A percentile compares a stretch with the other conserved stretches of the same genome.
Evolutionary conservation across 2,113 vertebrate species (phyloP).

Genomic region (Trogon surrucura): DNA sequence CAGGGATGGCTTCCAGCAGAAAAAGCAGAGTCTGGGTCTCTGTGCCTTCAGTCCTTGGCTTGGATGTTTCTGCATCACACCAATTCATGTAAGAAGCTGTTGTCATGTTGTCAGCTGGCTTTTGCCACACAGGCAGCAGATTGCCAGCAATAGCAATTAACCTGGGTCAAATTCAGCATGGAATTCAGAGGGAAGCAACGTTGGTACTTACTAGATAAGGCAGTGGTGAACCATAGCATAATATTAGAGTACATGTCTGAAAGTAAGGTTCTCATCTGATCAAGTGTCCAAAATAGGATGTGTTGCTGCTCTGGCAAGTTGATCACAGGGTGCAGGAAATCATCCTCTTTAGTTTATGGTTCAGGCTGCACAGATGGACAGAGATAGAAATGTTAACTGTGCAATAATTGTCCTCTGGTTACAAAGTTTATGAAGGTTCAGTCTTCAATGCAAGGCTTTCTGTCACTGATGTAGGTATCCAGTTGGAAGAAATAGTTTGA

Average conservation of each 20-base stretch:
- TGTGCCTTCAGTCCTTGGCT: background rate
- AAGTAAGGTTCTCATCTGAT: background rate
- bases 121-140: background rate
- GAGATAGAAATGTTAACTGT: accelerated
- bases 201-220: background rate
- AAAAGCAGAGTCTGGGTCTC: background rate
- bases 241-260: background rate
- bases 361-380: background rate
- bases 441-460: background rate
- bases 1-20: background rate
- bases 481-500: background rate
- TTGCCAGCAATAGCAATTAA: slow-evolving; percentile 29
- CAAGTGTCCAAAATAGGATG: background rate
- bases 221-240: background rate
- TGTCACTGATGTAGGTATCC: background rate
- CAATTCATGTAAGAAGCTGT: slow-evolving; percentile 12
- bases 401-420: background rate
- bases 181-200: background rate
- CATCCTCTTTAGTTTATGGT: background rate
- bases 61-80: background rate
- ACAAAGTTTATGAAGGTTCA: background rate
- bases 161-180: background rate
- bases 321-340: background rate
- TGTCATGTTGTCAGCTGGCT: slow-evolving; percentile 26
- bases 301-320: background rate